Evolutionary conservation across 2,113 vertebrate species (phyloP).

Genomic region (Lagenorhynchus albirostris): DNA sequence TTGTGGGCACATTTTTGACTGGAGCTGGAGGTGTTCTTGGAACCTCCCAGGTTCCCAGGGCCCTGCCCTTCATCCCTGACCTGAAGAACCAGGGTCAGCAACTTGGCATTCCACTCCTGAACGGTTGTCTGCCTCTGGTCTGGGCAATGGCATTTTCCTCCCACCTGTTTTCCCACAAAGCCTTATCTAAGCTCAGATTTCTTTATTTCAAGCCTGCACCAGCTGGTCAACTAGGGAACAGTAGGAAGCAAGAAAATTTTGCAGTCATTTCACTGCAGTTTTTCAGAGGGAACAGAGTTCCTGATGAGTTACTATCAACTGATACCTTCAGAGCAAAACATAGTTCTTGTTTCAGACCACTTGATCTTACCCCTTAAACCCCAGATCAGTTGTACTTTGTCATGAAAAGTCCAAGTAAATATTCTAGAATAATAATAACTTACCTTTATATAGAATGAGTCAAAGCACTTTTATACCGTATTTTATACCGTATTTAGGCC

Average conservation of each 20-base stretch:
- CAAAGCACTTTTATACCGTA: not conserved
- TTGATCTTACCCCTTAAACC: not conserved
- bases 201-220: not conserved
- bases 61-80: not conserved
- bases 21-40: not conserved
- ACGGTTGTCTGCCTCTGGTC: not conserved
- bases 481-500: not conserved
- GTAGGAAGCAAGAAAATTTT: not conserved
- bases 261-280: not conserved
- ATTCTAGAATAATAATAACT: not conserved
- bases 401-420: not conserved
- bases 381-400: not conserved
- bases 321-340: not conserved
- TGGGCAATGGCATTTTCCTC: not conserved
- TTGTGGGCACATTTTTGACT: accelerated
- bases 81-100: not conserved
- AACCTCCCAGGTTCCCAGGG: not conserved
- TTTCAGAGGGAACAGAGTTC: not conserved
- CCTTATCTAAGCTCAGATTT: constrained; percentile 34
- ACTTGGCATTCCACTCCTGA: not conserved
- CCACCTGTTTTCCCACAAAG: constrained; percentile 38
- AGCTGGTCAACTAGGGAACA: constrained; percentile 38
- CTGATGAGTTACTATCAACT: not conserved
- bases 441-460: not conserved
- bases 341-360: not conserved